These are phyloP conservation scores for Osmerus mordax DNA, from an alignment of 2,113 vertebrate species.

Conservation along the genomic window DNA sequence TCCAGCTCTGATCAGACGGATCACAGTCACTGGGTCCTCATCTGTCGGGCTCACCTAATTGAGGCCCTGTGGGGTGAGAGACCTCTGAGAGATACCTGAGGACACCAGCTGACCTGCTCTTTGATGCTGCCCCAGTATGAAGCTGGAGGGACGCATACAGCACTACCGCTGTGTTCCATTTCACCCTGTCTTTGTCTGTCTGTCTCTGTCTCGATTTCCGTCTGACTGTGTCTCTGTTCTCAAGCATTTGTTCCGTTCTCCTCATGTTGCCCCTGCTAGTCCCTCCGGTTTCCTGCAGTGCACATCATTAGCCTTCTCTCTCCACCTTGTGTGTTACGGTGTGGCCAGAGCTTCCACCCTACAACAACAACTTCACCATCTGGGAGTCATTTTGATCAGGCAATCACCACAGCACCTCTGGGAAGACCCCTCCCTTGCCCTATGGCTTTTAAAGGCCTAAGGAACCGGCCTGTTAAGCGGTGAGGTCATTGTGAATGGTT, in stretches of 20 bases:
- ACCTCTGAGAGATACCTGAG: neutral
- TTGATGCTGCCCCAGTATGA: neutral
- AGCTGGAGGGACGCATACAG: no score
- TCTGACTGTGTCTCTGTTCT: neutral
- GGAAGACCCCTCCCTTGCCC: slow-evolving; percentile 5
- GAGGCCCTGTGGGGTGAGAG: neutral
- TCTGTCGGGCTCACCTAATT: neutral
- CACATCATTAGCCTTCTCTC: slow-evolving; percentile 20
- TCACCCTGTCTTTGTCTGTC: neutral
- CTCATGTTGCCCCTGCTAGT: neutral
- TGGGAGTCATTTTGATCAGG: slow-evolving; percentile 40
- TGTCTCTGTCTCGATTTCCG: neutral
- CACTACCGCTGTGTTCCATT: neutral
- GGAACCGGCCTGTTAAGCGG: slow-evolving; percentile 51
- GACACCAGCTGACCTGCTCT: neutral
- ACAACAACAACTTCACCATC: slow-evolving; percentile 32
- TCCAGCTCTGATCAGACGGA: neutral
- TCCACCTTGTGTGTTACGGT: slow-evolving; percentile 17
- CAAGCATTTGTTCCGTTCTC: no score
- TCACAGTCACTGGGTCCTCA: neutral
- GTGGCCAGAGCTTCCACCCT: slow-evolving; percentile 17
- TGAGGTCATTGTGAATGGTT: slow-evolving; percentile 40
- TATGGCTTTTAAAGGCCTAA: slow-evolving; percentile 35
- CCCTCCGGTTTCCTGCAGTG: neutral
- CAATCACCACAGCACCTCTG: slow-evolving; percentile 19